Percentiles rank a stretch among this genome's conserved stretches.
Conservation (phyloP, 2,113 vertebrate genomes). For the Phalacrocorax pelagicus region DNA sequence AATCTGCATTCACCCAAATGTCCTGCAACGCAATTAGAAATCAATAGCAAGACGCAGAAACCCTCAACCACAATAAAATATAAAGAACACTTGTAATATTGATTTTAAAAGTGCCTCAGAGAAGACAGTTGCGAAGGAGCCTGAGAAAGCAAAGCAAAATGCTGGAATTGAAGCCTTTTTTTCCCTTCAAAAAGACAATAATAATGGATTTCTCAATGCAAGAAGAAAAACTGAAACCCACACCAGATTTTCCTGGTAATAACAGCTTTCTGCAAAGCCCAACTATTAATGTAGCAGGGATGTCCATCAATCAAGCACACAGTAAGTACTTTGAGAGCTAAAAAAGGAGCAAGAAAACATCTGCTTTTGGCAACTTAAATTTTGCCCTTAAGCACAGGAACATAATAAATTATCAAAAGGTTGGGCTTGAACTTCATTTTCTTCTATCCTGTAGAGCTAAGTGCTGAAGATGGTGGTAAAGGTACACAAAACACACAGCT, state of each 20-base stretch:
- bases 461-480: not conserved
- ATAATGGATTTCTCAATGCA: conserved; percentile 66
- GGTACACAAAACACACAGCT: not conserved
- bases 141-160: conserved; percentile 29
- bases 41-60: conserved; percentile 46
- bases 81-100: conserved; percentile 59
- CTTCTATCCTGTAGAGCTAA: conserved; percentile 41
- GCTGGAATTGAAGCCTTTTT: conserved; percentile 25
- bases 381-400: conserved; percentile 60
- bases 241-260: conserved; percentile 69
- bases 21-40: conserved; percentile 62
- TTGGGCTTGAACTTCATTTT: conserved; percentile 54
- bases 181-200: not conserved
- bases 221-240: conserved; percentile 70
- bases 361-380: conserved; percentile 67
- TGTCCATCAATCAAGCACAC: conserved; percentile 67
- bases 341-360: conserved; percentile 68
- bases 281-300: conserved; percentile 69
- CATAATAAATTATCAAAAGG: conserved; percentile 53
- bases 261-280: conserved; percentile 70
- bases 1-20: conserved; percentile 18
- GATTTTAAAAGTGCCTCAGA: conserved; percentile 48
- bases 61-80: conserved; percentile 43
- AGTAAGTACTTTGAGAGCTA: conserved; percentile 47
- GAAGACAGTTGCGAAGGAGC: not conserved